phyloP scores from a whole-genome alignment of 30 jellyfish, hydroid and myxozoan species.

The Mastigias papua region DNA sequence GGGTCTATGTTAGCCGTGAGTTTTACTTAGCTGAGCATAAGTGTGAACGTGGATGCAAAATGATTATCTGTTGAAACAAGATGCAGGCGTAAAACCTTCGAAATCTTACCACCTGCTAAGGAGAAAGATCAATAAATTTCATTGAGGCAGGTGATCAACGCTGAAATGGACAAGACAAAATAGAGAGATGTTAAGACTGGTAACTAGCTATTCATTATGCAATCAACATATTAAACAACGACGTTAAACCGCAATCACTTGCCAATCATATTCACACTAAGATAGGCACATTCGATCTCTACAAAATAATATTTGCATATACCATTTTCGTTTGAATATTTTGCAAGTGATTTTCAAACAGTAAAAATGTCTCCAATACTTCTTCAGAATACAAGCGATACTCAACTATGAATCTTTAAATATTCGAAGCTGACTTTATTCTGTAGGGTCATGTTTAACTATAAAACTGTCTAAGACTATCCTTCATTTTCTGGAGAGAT shows the following conservation, averaged over 20 bases:
- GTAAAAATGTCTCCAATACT: no score
- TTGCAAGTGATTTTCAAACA: no score
- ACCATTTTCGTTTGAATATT: no score
- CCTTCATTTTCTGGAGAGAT: no score
- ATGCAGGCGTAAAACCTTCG: conserved; percentile 24
- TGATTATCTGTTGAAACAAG: not conserved
- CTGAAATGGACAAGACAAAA: conserved; percentile 6
- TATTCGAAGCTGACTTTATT: no score
- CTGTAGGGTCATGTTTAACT: no score
- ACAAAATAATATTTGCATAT: no score
- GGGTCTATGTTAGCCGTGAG: not conserved
- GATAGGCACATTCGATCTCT: no score
- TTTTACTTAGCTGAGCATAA: not conserved
- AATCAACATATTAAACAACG: not conserved
- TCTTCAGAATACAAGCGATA: no score
- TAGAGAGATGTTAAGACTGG: conserved; percentile 6
- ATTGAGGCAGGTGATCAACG: conserved; percentile 34
- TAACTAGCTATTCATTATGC: conserved; percentile 8
- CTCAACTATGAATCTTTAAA: no score
- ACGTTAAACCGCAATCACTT: not conserved
- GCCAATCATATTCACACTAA: no score
- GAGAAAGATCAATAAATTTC: conserved; percentile 36
- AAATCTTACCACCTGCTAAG: conserved; percentile 52
- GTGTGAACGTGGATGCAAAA: not conserved
- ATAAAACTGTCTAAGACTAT: no score